Percentiles rank a stretch among this genome's conserved stretches.
Conservation (phyloP, 2,113 vertebrate genomes). For the Sinocyclocheilus maitianheensis region DNA sequence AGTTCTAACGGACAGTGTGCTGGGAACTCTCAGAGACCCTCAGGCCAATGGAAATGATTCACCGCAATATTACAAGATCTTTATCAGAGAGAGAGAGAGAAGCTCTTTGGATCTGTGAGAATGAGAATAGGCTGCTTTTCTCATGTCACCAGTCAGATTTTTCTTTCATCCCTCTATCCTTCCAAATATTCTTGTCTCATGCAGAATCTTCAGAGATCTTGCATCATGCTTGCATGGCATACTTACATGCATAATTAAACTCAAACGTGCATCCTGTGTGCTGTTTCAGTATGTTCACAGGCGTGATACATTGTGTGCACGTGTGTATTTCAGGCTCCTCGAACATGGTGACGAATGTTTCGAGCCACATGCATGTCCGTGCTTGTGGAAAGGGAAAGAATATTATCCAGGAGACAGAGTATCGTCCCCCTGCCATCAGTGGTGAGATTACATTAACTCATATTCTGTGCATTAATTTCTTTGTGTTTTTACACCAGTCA, state of each 20-base stretch:
- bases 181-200: neutral
- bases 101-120: slow-evolving; percentile 65
- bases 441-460: slow-evolving; percentile 75
- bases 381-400: slow-evolving; percentile 95
- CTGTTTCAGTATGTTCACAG: neutral
- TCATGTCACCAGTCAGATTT: slow-evolving; percentile 60
- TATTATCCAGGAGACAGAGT: slow-evolving; percentile 93
- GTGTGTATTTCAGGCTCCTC: slow-evolving; percentile 77
- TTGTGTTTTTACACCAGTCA: neutral
- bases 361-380: slow-evolving; percentile 85
- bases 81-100: slow-evolving; percentile 63
- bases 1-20: slow-evolving; percentile 71
- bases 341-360: slow-evolving; percentile 91
- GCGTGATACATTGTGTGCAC: slow-evolving; percentile 11
- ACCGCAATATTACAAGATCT: slow-evolving; percentile 75
- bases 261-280: neutral
- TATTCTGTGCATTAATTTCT: neutral
- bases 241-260: neutral
- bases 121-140: slow-evolving; percentile 70
- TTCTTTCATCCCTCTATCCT: neutral
- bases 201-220: slow-evolving; percentile 60
- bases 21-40: slow-evolving; percentile 74
- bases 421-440: slow-evolving; percentile 87
- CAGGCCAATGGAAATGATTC: slow-evolving; percentile 72
- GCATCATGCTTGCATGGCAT: no score